Evolutionary conservation across 2,113 vertebrate species (phyloP).

Genomic region (Ctenomys sociabilis): DNA sequence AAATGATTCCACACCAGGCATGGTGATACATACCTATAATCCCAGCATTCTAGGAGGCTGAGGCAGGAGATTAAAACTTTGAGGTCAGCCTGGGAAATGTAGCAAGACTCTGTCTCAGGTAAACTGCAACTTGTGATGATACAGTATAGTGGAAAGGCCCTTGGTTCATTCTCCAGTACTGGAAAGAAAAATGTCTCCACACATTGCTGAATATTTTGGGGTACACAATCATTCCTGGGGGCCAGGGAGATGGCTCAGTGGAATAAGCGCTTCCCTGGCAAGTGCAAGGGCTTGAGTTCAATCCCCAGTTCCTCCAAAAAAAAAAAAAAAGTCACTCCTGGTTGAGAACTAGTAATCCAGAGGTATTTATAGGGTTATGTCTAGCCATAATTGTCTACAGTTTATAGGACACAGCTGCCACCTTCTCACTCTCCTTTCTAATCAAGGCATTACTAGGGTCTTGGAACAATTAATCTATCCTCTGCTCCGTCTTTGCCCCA

Average conservation of each 20-base stretch:
- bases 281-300: no score
- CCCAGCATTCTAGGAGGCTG: not conserved
- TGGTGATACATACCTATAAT: not conserved
- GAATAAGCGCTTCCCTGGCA: no score
- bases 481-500: not conserved
- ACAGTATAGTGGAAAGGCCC: not conserved
- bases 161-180: not conserved
- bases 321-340: no score
- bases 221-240: not conserved
- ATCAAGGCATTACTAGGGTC: not conserved
- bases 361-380: slow-evolving; percentile 6
- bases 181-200: not conserved
- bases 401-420: not conserved
- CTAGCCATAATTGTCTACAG: not conserved
- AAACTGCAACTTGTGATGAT: not conserved
- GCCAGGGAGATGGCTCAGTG: no score
- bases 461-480: not conserved
- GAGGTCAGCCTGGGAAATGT: not conserved
- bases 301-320: no score
- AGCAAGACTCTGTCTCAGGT: not conserved
- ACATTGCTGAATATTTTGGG: not conserved
- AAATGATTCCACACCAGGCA: not conserved
- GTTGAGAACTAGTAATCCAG: not conserved
- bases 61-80: not conserved
- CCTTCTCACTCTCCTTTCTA: not conserved